Conservation (phyloP, 2,797 vertebrate genomes). For the Crenichthys baileyi region DNA sequence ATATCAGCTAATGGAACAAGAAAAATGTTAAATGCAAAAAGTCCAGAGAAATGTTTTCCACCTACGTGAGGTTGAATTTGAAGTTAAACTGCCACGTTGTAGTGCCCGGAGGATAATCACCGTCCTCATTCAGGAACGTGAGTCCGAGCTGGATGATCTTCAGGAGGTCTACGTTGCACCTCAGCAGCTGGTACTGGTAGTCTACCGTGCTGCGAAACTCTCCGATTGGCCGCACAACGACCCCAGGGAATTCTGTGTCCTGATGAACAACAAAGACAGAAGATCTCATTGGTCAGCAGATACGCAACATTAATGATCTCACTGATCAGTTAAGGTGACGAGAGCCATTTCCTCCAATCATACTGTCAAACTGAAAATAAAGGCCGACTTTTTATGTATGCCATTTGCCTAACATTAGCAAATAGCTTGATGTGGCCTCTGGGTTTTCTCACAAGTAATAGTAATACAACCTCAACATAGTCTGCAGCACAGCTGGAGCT, state of each 20-base stretch:
- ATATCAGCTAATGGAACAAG: background rate
- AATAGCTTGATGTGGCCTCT: too few relatives aligned
- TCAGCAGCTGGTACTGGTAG: conserved; percentile 96
- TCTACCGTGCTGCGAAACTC: conserved; percentile 98
- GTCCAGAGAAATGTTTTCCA: background rate
- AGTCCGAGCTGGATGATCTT: conserved; percentile 98
- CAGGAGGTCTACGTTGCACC: conserved; percentile 96
- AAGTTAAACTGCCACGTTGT: conserved; percentile 99
- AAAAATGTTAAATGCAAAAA: background rate
- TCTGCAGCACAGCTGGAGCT: too few relatives aligned
- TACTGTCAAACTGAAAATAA: background rate
- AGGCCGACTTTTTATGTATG: background rate
- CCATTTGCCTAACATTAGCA: too few relatives aligned
- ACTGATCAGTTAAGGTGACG: background rate
- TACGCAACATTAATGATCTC: background rate
- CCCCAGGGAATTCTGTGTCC: conserved; percentile 98
- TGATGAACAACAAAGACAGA: conserved; percentile 50
- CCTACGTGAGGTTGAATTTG: conserved; percentile 98
- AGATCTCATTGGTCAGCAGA: background rate
- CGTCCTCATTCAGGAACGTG: conserved; percentile 97
- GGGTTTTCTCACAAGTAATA: too few relatives aligned
- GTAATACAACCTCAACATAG: too few relatives aligned
- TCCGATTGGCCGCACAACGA: conserved; percentile 94
- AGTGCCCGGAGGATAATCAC: conserved; percentile 91
- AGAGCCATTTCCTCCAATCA: background rate